Evolutionary conservation across 2,797 vertebrate genomes (phyloP).

Genomic region (Ptychobarbus kaznakovi): DNA sequence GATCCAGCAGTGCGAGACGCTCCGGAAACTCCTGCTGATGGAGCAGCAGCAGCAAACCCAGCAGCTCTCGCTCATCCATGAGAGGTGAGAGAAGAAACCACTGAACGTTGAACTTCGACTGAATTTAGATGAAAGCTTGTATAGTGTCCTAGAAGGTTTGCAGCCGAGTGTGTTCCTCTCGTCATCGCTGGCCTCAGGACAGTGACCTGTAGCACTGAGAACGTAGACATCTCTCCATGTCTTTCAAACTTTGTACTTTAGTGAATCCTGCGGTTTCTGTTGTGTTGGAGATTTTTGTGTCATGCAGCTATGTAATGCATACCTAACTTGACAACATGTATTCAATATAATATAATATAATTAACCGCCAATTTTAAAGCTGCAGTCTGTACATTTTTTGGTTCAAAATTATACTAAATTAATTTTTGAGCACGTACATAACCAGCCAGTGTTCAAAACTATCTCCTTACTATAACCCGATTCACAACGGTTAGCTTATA

Average conservation of each 20-base stretch:
- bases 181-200: not conserved
- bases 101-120: not conserved
- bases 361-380: too few species aligned
- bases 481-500: too few species aligned
- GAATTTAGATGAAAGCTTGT: not conserved
- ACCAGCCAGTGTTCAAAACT: too few species aligned
- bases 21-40: conserved; percentile 80
- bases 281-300: not conserved
- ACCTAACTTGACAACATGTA: not conserved
- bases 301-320: not conserved
- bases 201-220: not conserved
- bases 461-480: too few species aligned
- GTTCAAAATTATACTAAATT: too few species aligned
- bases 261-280: not conserved
- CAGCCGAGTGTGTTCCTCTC: not conserved
- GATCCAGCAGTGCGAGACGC: conserved; percentile 83
- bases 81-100: conserved; percentile 74
- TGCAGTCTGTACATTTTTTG: too few species aligned
- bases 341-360: not conserved
- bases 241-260: not conserved
- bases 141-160: not conserved
- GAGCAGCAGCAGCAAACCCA: conserved; percentile 84
- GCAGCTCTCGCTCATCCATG: conserved; percentile 83
- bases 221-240: not conserved
- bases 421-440: too few species aligned